A percentile compares a stretch with the other conserved stretches of the same genome.
Conservation (phyloP, 2,797 vertebrate species). For the Enteromius paludinosus region DNA sequence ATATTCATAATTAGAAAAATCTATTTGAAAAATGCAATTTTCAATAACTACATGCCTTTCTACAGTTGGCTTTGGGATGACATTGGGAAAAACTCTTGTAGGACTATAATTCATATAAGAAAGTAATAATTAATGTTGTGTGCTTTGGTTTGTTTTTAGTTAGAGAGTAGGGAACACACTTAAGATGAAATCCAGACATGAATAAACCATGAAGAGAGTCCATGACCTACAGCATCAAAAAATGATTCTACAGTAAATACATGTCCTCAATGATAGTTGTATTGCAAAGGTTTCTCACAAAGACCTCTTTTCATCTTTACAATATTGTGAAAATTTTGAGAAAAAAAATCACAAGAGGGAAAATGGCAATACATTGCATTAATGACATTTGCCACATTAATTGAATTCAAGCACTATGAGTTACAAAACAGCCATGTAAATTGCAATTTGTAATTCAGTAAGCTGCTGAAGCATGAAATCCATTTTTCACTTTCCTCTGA, state of each 20-base stretch:
- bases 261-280: constrained; percentile 16
- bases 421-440: constrained; percentile 47
- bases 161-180: not conserved
- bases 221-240: constrained; percentile 33
- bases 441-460: constrained; percentile 53
- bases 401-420: constrained; percentile 41
- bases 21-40: not conserved
- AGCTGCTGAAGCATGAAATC: constrained; percentile 41
- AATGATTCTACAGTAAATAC: constrained; percentile 28
- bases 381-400: constrained; percentile 48
- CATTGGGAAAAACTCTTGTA: not conserved
- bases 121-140: not conserved
- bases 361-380: constrained; percentile 23
- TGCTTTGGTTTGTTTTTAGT: constrained; percentile 7
- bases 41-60: not conserved
- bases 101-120: not conserved
- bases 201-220: constrained; percentile 45
- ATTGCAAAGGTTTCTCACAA: constrained; percentile 41
- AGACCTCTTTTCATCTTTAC: constrained; percentile 22
- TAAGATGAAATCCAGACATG: constrained; percentile 20
- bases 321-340: constrained; percentile 30
- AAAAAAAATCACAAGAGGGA: constrained; percentile 21
- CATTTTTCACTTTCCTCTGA: constrained; percentile 31
- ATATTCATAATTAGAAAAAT: not conserved
- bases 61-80: not conserved